These are phyloP conservation scores for Saimiri boliviensis DNA, from an alignment of 2,113 vertebrate species.

Conservation along the genomic window DNA sequence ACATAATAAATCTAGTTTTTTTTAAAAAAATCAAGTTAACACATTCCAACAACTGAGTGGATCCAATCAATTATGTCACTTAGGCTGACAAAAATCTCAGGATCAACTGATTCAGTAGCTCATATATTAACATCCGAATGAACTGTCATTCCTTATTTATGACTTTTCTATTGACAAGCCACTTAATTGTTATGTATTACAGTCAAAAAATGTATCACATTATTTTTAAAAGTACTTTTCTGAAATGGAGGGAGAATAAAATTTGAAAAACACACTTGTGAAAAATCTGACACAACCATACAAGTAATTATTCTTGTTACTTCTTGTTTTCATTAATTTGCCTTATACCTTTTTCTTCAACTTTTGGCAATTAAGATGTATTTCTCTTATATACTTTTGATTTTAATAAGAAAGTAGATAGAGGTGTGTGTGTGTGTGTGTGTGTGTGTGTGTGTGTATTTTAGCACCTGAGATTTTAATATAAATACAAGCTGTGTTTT, in stretches of 20 bases:
- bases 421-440: neutral
- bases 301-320: neutral
- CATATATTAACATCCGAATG: constrained; percentile 34
- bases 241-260: constrained; percentile 14
- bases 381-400: neutral
- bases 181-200: constrained; percentile 57
- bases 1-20: neutral
- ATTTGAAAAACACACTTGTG: neutral
- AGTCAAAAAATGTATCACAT: constrained; percentile 28
- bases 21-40: neutral
- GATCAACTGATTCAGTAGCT: constrained; percentile 17
- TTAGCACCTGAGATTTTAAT: neutral
- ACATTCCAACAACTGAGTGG: constrained; percentile 32
- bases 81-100: constrained; percentile 26
- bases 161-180: constrained; percentile 34
- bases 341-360: neutral
- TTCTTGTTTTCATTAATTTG: neutral
- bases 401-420: neutral
- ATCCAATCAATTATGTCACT: constrained; percentile 48
- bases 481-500: neutral
- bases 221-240: neutral
- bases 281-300: neutral
- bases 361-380: neutral
- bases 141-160: constrained; percentile 11
- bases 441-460: neutral